Conservation (phyloP, 2,888 invertebrate genomes). For the Macropis europaea region DNA sequence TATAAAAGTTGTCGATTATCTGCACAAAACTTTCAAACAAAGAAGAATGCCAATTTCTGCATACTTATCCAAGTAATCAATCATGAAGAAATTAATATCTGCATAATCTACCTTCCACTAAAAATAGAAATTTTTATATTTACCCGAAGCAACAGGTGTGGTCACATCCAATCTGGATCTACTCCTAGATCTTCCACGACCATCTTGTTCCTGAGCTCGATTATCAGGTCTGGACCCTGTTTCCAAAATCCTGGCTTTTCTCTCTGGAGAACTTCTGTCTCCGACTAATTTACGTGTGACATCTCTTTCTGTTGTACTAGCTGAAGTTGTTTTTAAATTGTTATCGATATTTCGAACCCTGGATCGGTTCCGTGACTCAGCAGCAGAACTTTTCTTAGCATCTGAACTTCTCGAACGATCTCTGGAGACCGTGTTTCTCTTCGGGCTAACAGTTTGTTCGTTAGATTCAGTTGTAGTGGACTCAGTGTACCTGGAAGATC, state of each 20-base stretch:
- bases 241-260: constrained; percentile 48
- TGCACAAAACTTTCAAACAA: too few relatives aligned
- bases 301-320: constrained; percentile 1
- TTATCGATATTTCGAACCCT: constrained; percentile 40
- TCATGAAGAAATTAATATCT: too few relatives aligned
- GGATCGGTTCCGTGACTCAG: constrained; percentile 13
- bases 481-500: constrained; percentile 51
- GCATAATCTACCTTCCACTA: too few relatives aligned
- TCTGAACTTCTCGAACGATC: constrained; percentile 36
- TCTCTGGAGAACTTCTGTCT: constrained; percentile 41
- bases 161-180: constrained; percentile 42
- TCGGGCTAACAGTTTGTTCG: constrained; percentile 15
- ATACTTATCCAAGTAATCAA: too few relatives aligned
- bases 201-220: constrained; percentile 43
- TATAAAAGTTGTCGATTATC: too few relatives aligned
- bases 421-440: constrained; percentile 26
- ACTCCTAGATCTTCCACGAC: constrained; percentile 39
- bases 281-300: constrained; percentile 26
- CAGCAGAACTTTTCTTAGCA: constrained; percentile 8
- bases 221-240: constrained; percentile 32
- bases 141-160: constrained; percentile 25
- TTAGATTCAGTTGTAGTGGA: constrained; percentile 31
- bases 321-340: neutral
- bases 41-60: too few relatives aligned
- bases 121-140: neutral